These are phyloP conservation scores for Hycleus cichorii DNA, from an alignment of 1,140 invertebrate genomes.

Conservation along the genomic window DNA sequence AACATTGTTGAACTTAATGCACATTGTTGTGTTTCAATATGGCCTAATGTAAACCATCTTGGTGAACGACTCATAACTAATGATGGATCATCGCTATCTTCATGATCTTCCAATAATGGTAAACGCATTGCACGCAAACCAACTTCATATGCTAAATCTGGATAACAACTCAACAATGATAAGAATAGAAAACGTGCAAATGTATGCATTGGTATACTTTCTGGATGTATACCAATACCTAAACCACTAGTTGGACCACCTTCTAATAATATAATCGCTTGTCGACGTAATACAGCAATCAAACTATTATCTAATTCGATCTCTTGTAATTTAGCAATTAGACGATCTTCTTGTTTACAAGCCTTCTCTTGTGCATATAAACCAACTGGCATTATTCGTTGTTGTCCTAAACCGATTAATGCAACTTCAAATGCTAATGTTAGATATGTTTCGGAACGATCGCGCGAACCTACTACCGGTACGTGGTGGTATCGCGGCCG, in stretches of 20 bases:
- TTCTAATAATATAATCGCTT: conserved; percentile 56
- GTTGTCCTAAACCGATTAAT: conserved; percentile 65
- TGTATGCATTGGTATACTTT: conserved; percentile 74
- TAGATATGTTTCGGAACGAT: conserved; percentile 68
- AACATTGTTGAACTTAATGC: conserved; percentile 71
- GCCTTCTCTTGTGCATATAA: conserved; percentile 72
- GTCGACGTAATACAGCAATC: conserved; percentile 51
- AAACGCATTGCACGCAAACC: conserved; percentile 59
- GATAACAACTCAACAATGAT: conserved; percentile 62
- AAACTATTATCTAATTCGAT: conserved; percentile 67
- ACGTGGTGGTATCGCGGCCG: conserved; percentile 67
- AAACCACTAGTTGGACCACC: conserved; percentile 69
- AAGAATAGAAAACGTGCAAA: conserved; percentile 75
- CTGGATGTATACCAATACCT: conserved; percentile 67
- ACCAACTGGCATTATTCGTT: conserved; percentile 69
- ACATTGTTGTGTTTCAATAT: conserved; percentile 77
- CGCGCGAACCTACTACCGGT: conserved; percentile 60
- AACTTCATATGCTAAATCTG: conserved; percentile 67
- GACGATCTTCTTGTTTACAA: conserved; percentile 67
- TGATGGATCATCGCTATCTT: conserved; percentile 51
- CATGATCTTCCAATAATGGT: conserved; percentile 70
- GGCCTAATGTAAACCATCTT: conserved; percentile 64
- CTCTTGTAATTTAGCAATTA: conserved; percentile 66
- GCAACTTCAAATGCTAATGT: conserved; percentile 65
- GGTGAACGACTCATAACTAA: conserved; percentile 53